Conservation (phyloP, 2,797 vertebrate genomes). For the Melanotaenia boesemani region DNA sequence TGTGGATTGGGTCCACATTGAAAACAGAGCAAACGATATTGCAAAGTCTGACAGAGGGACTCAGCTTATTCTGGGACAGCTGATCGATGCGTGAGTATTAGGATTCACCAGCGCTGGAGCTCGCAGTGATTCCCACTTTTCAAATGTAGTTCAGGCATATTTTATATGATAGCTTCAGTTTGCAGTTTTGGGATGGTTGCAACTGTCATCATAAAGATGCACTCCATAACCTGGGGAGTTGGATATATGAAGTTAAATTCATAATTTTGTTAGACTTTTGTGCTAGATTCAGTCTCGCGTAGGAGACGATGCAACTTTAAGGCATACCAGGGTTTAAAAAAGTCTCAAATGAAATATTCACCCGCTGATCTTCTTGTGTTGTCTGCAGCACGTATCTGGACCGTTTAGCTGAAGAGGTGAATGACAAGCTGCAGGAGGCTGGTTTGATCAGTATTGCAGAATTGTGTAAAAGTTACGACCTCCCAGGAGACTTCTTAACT, state of each 20-base stretch:
- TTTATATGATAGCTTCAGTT: not conserved
- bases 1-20: slow-evolving; percentile 94
- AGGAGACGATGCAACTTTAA: no score
- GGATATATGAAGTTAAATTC: no score
- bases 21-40: slow-evolving; percentile 91
- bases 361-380: not conserved
- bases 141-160: not conserved
- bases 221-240: no score
- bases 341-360: no score
- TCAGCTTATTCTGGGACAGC: slow-evolving; percentile 92
- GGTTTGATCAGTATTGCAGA: slow-evolving; percentile 93
- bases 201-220: no score
- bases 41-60: slow-evolving; percentile 88
- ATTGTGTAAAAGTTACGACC: slow-evolving; percentile 93
- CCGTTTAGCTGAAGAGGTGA: slow-evolving; percentile 93
- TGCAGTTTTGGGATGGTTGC: no score
- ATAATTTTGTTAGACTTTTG: no score
- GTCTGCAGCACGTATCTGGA: slow-evolving; percentile 88
- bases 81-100: slow-evolving; percentile 92
- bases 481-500: slow-evolving; percentile 93
- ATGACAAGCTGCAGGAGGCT: slow-evolving; percentile 95
- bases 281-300: no score
- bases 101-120: no score
- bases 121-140: not conserved
- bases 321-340: no score